Conservation (phyloP, 35 echinoderm and acorn worm species). For the Ophiothrix spiculata region DNA sequence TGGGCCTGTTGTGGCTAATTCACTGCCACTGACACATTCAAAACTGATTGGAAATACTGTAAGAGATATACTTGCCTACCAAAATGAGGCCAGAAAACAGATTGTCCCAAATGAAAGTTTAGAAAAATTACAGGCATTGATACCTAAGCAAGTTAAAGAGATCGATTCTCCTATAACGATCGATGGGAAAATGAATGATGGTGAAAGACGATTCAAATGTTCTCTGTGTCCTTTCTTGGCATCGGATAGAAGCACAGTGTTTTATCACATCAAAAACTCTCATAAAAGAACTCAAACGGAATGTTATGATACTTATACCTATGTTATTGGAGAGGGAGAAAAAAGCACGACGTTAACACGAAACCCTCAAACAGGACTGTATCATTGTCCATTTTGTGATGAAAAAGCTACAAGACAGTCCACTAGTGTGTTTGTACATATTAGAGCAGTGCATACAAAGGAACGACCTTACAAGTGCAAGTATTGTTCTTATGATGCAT, state of each 20-base stretch:
- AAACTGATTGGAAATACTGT: too few relatives aligned
- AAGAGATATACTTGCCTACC: too few relatives aligned
- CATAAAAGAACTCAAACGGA: neutral
- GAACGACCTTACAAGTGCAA: neutral
- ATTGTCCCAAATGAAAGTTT: too few relatives aligned
- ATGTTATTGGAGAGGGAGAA: neutral
- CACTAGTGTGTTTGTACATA: neutral
- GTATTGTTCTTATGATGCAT: neutral
- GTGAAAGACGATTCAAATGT: neutral
- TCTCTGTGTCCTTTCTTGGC: neutral
- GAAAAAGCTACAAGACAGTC: neutral
- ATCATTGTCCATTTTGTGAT: neutral
- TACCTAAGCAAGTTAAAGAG: too few relatives aligned
- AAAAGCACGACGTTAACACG: neutral
- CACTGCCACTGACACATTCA: too few relatives aligned
- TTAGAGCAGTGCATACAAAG: neutral
- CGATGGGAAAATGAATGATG: too few relatives aligned
- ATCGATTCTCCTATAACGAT: too few relatives aligned
- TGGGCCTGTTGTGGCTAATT: too few relatives aligned
- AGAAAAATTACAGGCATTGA: too few relatives aligned
- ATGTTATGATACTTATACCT: neutral
- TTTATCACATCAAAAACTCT: neutral
- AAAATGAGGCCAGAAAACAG: too few relatives aligned
- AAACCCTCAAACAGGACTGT: neutral
- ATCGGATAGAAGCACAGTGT: neutral